Percentiles rank a stretch among this genome's conserved stretches.
phyloP scores from a whole-genome alignment of 2,797 vertebrate species.

The Hemibagrus guttatus region DNA sequence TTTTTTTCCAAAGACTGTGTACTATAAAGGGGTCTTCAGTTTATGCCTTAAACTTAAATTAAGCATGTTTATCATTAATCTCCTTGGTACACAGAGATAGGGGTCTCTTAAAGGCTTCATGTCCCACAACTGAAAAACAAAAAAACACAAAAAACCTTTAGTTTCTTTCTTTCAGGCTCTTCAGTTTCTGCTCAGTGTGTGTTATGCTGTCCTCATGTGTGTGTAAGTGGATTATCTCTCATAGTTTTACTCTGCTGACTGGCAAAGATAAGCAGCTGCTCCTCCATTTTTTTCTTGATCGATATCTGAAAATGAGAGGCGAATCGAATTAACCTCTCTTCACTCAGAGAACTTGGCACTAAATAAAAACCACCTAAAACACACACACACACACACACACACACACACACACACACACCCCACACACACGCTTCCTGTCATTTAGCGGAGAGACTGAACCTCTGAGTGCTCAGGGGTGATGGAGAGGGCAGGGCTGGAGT shows the following conservation, averaged over 20 bases:
- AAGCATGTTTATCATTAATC: background rate
- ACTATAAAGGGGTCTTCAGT: background rate
- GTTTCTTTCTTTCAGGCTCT: background rate
- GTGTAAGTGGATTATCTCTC: slow-evolving; percentile 39
- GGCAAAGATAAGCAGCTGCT: slow-evolving; percentile 32
- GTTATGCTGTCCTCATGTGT: slow-evolving; percentile 4
- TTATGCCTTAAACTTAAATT: background rate
- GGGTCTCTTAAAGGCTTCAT: background rate
- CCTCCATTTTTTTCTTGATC: slow-evolving; percentile 34
- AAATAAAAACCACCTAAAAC: slow-evolving; percentile 14
- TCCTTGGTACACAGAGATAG: background rate
- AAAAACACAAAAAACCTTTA: background rate
- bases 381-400: slow-evolving; percentile 1
- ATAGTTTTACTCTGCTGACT: slow-evolving; percentile 34
- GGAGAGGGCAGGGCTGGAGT: slow-evolving; percentile 9
- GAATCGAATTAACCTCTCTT: slow-evolving; percentile 38
- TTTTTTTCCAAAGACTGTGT: background rate
- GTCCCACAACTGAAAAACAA: background rate
- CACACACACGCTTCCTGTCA: background rate
- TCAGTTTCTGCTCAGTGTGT: background rate
- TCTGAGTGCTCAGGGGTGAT: background rate
- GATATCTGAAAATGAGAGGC: slow-evolving; percentile 40
- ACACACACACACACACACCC: background rate
- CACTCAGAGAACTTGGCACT: slow-evolving; percentile 3
- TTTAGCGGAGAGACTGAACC: background rate